Conservation (phyloP, 2,797 vertebrate genomes). For the Karalla daura region DNA sequence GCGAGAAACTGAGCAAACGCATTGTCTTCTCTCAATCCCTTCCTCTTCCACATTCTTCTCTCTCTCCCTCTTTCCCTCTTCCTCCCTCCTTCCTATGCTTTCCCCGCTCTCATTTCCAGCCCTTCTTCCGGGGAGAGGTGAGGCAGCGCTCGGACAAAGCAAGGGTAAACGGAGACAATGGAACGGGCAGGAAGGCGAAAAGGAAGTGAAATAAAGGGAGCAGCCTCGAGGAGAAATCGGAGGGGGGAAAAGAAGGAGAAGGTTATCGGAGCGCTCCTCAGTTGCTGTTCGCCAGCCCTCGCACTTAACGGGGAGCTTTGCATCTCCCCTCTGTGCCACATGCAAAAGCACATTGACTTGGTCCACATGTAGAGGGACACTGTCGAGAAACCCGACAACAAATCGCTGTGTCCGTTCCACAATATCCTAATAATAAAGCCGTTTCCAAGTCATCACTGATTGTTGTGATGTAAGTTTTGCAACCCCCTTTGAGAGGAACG, state of each 20-base stretch:
- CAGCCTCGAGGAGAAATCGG: background rate
- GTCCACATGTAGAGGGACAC: background rate
- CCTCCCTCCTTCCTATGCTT: background rate
- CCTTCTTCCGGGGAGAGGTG: slow-evolving; percentile 2
- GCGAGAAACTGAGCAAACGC: slow-evolving; percentile 74
- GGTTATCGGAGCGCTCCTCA: background rate
- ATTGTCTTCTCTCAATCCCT: slow-evolving; percentile 59
- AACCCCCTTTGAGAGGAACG: too few species aligned
- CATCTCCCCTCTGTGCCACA: background rate
- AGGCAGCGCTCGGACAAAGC: slow-evolving; percentile 24
- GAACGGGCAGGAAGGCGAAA: background rate
- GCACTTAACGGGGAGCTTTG: too few species aligned
- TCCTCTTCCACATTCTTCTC: slow-evolving; percentile 48
- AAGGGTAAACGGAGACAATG: slow-evolving; percentile 51
- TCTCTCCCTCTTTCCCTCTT: background rate
- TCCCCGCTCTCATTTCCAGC: background rate
- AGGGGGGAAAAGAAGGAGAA: background rate
- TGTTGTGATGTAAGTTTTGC: too few species aligned
- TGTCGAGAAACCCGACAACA: background rate
- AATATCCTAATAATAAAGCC: too few species aligned
- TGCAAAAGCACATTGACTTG: slow-evolving; percentile 15
- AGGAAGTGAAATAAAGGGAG: background rate
- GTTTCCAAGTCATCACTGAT: too few species aligned
- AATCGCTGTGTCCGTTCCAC: too few species aligned
- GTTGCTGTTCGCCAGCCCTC: too few species aligned